These are phyloP conservation scores for Philereme vetulata DNA, from an alignment of 2,888 invertebrate species.

Conservation along the genomic window DNA sequence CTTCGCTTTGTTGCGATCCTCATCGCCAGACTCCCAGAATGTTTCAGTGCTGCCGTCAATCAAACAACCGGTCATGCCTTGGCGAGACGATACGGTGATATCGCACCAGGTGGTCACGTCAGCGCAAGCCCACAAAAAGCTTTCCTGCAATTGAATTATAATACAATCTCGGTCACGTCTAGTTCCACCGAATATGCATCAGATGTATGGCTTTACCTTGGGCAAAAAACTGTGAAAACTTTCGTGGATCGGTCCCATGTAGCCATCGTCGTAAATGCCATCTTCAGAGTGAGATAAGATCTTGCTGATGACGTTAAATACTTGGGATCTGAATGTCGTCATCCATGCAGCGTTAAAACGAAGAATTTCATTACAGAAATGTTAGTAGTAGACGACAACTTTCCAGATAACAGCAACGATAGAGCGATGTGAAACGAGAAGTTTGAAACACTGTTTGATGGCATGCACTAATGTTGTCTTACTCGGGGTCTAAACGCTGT, in stretches of 20 bases:
- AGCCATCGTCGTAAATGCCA: slow-evolving; percentile 77
- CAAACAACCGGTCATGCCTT: slow-evolving; percentile 96
- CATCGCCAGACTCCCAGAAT: slow-evolving; percentile 99
- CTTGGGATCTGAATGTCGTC: slow-evolving; percentile 86
- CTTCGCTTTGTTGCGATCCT: slow-evolving; percentile 96
- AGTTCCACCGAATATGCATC: too few species aligned
- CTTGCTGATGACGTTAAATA: slow-evolving; percentile 98
- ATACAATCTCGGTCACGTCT: background rate
- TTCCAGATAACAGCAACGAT: background rate
- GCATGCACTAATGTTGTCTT: too few species aligned
- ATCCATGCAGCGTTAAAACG: slow-evolving; percentile 59
- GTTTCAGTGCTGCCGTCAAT: slow-evolving; percentile 98
- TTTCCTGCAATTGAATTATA: slow-evolving; percentile 55
- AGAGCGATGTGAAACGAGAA: too few species aligned
- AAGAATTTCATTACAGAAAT: slow-evolving; percentile 13
- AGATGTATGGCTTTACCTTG: slow-evolving; percentile 50
- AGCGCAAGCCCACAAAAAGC: slow-evolving; percentile 86
- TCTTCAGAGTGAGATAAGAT: slow-evolving; percentile 97
- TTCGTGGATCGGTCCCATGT: slow-evolving; percentile 65
- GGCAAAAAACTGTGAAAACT: slow-evolving; percentile 65
- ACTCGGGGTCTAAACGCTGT: too few species aligned
- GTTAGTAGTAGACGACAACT: background rate
- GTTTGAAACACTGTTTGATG: too few species aligned
- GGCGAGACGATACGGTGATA: slow-evolving; percentile 95
- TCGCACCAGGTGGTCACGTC: slow-evolving; percentile 91